Conservation (phyloP, 2,888 invertebrate species). For the Noctua fimbriata region DNA sequence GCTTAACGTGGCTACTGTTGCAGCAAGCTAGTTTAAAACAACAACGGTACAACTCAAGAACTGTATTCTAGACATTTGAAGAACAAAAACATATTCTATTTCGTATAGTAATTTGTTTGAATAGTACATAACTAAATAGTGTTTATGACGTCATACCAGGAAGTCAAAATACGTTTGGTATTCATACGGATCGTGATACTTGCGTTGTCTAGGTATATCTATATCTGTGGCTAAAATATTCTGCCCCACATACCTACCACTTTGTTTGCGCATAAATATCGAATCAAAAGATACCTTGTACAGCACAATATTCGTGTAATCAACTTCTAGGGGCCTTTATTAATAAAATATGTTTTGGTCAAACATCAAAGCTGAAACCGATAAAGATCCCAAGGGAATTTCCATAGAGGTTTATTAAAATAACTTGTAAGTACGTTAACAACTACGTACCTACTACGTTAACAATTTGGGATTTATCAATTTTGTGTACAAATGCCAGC, state of each 20-base stretch:
- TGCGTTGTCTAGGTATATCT: no score
- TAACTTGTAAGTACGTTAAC: conserved; percentile 4
- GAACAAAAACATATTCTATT: no score
- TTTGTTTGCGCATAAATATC: neutral
- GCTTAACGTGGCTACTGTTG: no score
- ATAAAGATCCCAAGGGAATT: conserved; percentile 7
- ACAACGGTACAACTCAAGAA: no score
- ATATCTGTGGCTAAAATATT: neutral
- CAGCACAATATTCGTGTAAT: neutral
- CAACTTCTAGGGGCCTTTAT: neutral
- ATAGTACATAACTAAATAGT: no score
- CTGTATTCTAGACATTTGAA: no score
- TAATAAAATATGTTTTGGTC: conserved; percentile 9
- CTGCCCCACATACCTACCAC: neutral
- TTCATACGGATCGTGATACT: no score
- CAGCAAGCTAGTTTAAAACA: no score
- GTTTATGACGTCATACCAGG: no score
- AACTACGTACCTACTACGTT: neutral
- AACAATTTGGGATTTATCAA: neutral
- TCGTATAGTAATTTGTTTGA: no score
- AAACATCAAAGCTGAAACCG: conserved; percentile 33
- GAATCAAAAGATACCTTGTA: conserved; percentile 17
- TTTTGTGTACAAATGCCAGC: neutral
- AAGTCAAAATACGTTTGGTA: no score
- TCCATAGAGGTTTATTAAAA: conserved; percentile 29